A percentile compares a stretch with the other conserved stretches of the same genome.
These are phyloP conservation scores for Elaphurus davidianus DNA, from an alignment of 2,113 vertebrate species.

Conservation along the genomic window DNA sequence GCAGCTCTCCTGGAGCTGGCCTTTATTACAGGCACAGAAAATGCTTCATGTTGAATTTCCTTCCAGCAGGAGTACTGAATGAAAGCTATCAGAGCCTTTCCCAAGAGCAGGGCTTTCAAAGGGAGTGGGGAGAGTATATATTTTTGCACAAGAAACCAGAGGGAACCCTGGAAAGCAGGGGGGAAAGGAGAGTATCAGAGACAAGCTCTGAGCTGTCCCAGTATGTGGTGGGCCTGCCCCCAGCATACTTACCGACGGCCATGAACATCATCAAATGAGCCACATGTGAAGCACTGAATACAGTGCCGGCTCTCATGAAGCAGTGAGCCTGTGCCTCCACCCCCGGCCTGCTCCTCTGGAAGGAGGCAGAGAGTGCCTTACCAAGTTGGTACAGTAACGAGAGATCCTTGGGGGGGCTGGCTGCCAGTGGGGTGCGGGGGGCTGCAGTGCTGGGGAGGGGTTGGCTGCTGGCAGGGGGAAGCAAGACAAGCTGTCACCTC, in stretches of 20 bases:
- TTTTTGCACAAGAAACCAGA: background rate
- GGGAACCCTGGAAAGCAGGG: background rate
- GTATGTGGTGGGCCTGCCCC: background rate
- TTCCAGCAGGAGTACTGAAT: background rate
- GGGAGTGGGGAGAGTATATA: background rate
- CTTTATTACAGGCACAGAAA: background rate
- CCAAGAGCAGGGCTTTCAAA: background rate
- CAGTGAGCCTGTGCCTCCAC: background rate
- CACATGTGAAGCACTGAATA: background rate
- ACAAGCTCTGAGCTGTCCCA: background rate
- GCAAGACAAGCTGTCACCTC: background rate
- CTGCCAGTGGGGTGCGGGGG: background rate
- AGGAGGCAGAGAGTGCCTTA: background rate
- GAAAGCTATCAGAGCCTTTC: constrained; percentile 1
- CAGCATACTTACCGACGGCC: background rate
- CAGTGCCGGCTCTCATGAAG: background rate
- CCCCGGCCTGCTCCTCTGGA: background rate
- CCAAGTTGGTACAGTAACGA: background rate
- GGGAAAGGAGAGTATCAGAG: background rate
- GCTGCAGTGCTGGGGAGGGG: background rate
- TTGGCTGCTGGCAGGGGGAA: background rate
- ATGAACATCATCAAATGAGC: background rate
- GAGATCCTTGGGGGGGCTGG: background rate
- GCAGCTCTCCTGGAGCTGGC: background rate
- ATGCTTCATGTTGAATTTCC: background rate